Conservation (phyloP, 2,888 invertebrate genomes). For the Noctua janthina region DNA sequence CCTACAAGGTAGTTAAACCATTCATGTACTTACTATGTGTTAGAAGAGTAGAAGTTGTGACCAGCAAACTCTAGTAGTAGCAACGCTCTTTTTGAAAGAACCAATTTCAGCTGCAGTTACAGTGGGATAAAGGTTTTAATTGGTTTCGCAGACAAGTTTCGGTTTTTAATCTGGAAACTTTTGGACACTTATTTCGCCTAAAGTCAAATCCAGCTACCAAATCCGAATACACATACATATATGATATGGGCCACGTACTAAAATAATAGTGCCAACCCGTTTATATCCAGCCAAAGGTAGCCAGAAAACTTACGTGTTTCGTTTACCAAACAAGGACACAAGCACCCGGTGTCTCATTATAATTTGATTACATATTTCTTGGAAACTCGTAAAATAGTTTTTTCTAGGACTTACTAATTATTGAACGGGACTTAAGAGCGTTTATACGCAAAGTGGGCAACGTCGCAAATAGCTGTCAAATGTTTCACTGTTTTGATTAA, state of each 20-base stretch:
- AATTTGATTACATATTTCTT: neutral
- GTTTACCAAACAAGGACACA: constrained; percentile 12
- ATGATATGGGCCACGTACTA: constrained; percentile 1
- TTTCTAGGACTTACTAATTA: neutral
- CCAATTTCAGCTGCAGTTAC: neutral
- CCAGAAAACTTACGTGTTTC: constrained; percentile 26
- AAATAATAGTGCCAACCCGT: constrained; percentile 5
- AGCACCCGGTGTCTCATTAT: constrained; percentile 15
- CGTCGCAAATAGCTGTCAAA: no score
- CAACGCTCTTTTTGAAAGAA: neutral
- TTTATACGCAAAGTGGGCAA: no score
- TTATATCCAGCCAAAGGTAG: neutral
- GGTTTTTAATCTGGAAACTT: neutral
- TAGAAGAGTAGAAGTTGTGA: neutral
- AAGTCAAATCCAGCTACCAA: neutral
- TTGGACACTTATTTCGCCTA: neutral
- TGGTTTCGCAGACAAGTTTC: neutral
- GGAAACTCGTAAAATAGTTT: neutral
- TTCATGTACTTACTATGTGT: neutral
- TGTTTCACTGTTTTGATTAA: no score
- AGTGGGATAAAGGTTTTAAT: neutral
- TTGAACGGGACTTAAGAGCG: neutral
- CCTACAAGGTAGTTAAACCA: neutral
- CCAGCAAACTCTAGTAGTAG: neutral
- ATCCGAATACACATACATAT: neutral